phyloP scores from a whole-genome alignment of 2,888 invertebrate genomes.

The Corythucha ciliata region DNA sequence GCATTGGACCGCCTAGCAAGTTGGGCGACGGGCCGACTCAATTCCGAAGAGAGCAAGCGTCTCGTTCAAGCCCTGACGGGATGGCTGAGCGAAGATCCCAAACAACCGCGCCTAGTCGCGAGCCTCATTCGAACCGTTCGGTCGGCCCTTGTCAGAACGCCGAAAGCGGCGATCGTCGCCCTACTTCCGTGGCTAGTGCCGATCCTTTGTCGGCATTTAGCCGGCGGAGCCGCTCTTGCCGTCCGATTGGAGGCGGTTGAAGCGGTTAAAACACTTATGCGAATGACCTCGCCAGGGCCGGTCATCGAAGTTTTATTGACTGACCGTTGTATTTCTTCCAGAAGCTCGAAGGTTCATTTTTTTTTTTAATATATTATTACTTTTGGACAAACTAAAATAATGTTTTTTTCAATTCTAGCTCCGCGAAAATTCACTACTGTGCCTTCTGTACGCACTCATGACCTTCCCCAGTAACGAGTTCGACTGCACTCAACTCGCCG shows the following conservation, averaged over 20 bases:
- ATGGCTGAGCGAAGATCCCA: conserved; percentile 52
- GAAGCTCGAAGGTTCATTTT: conserved; percentile 34
- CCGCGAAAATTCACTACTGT: conserved; percentile 64
- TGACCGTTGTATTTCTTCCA: conserved; percentile 33
- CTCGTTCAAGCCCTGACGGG: conserved; percentile 54
- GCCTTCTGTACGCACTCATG: conserved; percentile 64
- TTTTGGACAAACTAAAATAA: not conserved
- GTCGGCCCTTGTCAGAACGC: conserved; percentile 7
- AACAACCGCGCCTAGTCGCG: conserved; percentile 43
- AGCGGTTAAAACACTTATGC: conserved; percentile 40
- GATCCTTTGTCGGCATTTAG: conserved; percentile 23
- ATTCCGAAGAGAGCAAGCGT: conserved; percentile 52
- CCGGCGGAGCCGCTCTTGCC: conserved; percentile 30
- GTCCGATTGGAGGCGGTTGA: conserved; percentile 30
- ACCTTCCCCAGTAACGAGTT: conserved; percentile 71
- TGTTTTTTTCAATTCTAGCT: conserved; percentile 43
- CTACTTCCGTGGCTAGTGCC: conserved; percentile 27
- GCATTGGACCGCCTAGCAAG: conserved; percentile 51
- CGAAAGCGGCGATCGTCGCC: conserved; percentile 13
- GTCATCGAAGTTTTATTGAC: conserved; percentile 41
- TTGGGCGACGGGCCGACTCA: conserved; percentile 46
- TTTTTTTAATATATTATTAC: not conserved
- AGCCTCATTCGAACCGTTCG: conserved; percentile 42
- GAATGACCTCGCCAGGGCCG: conserved; percentile 43
- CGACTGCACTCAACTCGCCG: conserved; percentile 43